Evolutionary conservation across 2,888 invertebrate genomes (phyloP), one percentile per base, ranked within the genome.

Genomic region (Thera obeliscata): DNA sequence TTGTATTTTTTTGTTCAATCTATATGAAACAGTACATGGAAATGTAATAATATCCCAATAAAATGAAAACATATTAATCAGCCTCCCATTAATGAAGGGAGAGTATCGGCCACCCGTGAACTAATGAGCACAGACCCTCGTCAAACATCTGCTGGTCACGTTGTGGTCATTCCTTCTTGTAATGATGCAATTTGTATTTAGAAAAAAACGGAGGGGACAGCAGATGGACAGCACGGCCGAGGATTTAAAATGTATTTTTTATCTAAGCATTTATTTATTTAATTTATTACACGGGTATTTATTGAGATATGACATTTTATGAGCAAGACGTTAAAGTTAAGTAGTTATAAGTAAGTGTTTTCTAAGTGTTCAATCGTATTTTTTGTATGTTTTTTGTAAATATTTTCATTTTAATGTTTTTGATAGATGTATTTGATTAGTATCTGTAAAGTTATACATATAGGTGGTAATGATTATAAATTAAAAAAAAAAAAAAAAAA

Each of bases 101-200:
- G 43, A 54, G 64, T 52, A 60, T 67, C 64, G 49, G 54, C 58
- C 66, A 66, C 49, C 61, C 78, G 75, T 73, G 69, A 66, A 57
- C 70, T 81, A 81, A 81, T 80, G 77, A 77, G 70, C 64, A 61
- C 61, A 64, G 59, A 71, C 69, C 67, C 67, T 60, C 59, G 69
- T 63, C 67, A 60, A 46, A 63, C 64, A 67, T 65, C 62, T 70
- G 71, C 78, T 74, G 72, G 80, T 81, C 78, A 78, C 70, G 61
- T 59, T 38, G 54, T 60, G 74, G 76, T 72, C 79, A 76, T 77
- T 69, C 66, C 50, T 50, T 61, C 49, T 62, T 38, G 66, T 80
- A 74, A 76, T 76, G 73, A 75, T 61, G 67, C 49, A 67, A 66
- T 72, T 70, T 67, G 71, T 61, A 56, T 35, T 43, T 61, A 11